Base-by-base conservation (phyloP, 2,888 invertebrate species). In the Tetragonula carbonaria region DNA sequence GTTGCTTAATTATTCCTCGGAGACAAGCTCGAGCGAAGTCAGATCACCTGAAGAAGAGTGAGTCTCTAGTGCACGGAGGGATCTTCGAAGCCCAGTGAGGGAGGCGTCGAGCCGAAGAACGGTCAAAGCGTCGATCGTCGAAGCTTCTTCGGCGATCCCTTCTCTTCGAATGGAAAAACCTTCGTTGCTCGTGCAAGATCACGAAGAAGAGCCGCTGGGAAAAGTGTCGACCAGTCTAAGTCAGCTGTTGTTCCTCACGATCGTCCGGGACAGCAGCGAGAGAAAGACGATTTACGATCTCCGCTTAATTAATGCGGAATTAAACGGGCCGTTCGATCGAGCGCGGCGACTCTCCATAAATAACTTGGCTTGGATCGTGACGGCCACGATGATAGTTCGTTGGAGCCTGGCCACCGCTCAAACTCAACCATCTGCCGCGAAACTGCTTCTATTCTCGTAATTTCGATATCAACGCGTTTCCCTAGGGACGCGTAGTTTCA, bases 221-320 rank as follows among this genome's bases (percentile, higher is more conserved):
- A 83, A 79, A 79, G 75, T 63, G 79, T 84, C 71, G 23, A 71
- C 16, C 51, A 55, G 45, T 51, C 72, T 33, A 70, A 28, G 84
- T 79, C 70, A 79, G 81, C 79, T 81, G 79, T 73, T 84, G 75
- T 79, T 55, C 45, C 45, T 70, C 66, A n/a, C 55, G 38, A 55
- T 21, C 77, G 63, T 28, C 71, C 59, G 62, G 33, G 79, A 85
- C 82, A 73, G 73, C 16, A 33, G 51, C 28, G 28, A 28, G 28
- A 28, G 28, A 28, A 28, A 28, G 28, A 28, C 77, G 73, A 87
- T 87, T 86, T 86, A 87, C 86, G 86, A 78, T 80, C 83, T 62
- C 67, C 21, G 16, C 80, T 83, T 87, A 87, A 87, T 87, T 81
- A 78, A 78, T 77, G 80, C 80, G 80, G 80, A 87, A 87, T 81